A percentile compares a stretch with the other conserved stretches of the same genome.
Evolutionary conservation across 2,113 vertebrate genomes (phyloP).

Genomic region (Etheostoma cragini): DNA sequence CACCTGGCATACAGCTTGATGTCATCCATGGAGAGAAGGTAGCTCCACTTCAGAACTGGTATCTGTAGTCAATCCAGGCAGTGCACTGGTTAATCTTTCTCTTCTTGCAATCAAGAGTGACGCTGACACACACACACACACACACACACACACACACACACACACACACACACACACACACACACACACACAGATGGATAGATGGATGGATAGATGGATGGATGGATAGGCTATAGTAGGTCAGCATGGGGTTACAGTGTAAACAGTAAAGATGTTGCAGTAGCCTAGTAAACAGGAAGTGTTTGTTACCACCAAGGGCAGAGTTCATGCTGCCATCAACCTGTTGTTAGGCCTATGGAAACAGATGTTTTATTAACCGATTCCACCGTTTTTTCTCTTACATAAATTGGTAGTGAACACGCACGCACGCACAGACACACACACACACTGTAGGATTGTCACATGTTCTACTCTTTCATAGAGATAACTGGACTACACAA

Average conservation of each 20-base stretch:
- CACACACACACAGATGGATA: neutral
- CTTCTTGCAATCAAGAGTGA: no score
- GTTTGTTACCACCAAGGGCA: neutral
- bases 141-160: no score
- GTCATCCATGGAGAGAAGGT: no score
- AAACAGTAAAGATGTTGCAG: slow-evolving; percentile 25
- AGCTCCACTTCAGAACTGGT: no score
- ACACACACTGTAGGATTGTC: neutral
- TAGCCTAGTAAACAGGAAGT: no score
- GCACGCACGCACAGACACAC: neutral
- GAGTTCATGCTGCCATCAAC: slow-evolving; percentile 65
- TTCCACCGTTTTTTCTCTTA: slow-evolving; percentile 58
- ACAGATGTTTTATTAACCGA: slow-evolving; percentile 65
- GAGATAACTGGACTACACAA: no score
- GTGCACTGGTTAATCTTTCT: no score
- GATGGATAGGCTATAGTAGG: slow-evolving; percentile 4
- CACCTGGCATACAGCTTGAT: no score
- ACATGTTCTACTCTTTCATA: no score
- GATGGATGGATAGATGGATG: neutral
- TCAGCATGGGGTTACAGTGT: slow-evolving; percentile 40
- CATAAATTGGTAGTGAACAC: neutral
- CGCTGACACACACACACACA: no score
- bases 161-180: no score
- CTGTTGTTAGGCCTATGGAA: slow-evolving; percentile 74
- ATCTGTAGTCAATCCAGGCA: no score